Percentiles rank a stretch among this genome's conserved stretches.
Evolutionary conservation across 2,888 invertebrate genomes (phyloP).

Genomic region (Cephus sareptanus): DNA sequence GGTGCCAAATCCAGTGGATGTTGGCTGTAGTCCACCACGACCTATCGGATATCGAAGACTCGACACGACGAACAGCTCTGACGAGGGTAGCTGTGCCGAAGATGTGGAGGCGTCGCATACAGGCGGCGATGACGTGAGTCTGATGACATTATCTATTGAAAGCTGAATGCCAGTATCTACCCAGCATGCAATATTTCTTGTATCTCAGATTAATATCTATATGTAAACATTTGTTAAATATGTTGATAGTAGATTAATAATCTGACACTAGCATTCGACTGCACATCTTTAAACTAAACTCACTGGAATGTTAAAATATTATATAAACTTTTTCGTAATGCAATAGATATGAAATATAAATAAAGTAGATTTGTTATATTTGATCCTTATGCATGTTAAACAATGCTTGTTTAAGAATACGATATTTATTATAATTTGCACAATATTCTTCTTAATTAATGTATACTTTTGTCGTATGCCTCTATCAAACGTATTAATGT

Average conservation of each 20-base stretch:
- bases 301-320: not conserved
- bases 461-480: not conserved
- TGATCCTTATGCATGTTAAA: not conserved
- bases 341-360: not conserved
- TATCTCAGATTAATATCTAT: not conserved
- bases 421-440: not conserved
- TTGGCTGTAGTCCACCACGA: slow-evolving; percentile 71
- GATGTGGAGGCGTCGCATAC: slow-evolving; percentile 36
- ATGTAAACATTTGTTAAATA: not conserved
- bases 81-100: slow-evolving; percentile 46
- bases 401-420: not conserved
- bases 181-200: not conserved
- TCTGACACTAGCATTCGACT: not conserved
- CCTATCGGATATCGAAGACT: slow-evolving; percentile 48
- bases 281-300: not conserved
- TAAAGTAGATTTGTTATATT: not conserved
- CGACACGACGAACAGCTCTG: slow-evolving; percentile 51
- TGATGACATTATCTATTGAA: not conserved
- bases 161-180: not conserved
- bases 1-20: slow-evolving; percentile 83
- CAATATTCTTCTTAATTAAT: not conserved
- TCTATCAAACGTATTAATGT: not conserved
- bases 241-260: not conserved
- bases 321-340: too few relatives aligned
- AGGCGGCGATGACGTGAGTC: slow-evolving; percentile 53